Percentiles rank a stretch among this genome's conserved stretches.
Evolutionary conservation across 2,888 invertebrate genomes (phyloP).

Genomic region (Desoria tigrina): DNA sequence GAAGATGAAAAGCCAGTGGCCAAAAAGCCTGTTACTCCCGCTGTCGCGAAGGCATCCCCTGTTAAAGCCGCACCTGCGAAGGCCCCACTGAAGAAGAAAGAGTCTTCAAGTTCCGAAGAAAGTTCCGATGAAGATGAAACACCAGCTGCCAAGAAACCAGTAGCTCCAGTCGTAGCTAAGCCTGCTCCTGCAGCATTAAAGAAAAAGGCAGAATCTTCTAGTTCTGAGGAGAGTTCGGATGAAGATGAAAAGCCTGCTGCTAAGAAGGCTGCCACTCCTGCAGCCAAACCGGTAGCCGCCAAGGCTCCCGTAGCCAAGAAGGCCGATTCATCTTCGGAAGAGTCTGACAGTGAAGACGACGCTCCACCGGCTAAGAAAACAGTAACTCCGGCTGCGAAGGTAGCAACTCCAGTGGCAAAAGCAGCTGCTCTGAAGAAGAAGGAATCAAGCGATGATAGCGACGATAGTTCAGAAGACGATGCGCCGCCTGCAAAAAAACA

Average conservation of each 20-base stretch:
- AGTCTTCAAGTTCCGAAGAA: constrained; percentile 31
- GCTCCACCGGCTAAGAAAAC: constrained; percentile 18
- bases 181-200: constrained; percentile 38
- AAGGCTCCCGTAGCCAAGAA: constrained; percentile 32
- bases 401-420: constrained; percentile 26
- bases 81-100: constrained; percentile 19
- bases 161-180: constrained; percentile 23
- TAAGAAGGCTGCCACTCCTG: constrained; percentile 14
- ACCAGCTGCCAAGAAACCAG: constrained; percentile 31
- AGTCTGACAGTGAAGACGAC: constrained; percentile 21
- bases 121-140: constrained; percentile 42
- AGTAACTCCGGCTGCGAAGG: constrained; percentile 23
- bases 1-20: constrained; percentile 26
- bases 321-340: constrained; percentile 32
- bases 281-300: constrained; percentile 14
- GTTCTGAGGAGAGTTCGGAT: constrained; percentile 56
- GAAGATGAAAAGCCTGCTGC: constrained; percentile 54
- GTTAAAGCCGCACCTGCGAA: constrained; percentile 34
- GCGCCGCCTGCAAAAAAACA: constrained; percentile 33
- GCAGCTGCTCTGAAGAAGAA: constrained; percentile 24
- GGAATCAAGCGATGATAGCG: constrained; percentile 31
- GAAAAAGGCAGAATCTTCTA: constrained; percentile 53
- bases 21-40: constrained; percentile 4
- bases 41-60: constrained; percentile 15
- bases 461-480: constrained; percentile 44